phyloP scores from a whole-genome alignment of 1,140 invertebrate species.

The Solen grandis region DNA sequence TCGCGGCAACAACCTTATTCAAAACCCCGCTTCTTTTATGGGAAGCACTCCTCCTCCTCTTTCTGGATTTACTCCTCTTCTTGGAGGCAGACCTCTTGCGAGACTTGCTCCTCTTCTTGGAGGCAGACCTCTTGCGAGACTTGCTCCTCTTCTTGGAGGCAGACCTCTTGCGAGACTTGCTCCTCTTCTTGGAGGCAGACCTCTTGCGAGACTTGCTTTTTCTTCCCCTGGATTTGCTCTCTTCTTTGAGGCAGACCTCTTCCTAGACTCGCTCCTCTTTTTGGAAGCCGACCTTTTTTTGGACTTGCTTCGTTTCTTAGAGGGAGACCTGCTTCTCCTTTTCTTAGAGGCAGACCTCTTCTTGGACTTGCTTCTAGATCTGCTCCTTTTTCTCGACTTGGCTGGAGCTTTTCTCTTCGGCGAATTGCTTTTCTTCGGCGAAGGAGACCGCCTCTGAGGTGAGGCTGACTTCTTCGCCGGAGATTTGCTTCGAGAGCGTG shows the following conservation, averaged over 20 bases:
- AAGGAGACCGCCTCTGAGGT: slow-evolving; percentile 16
- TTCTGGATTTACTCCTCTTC: slow-evolving; percentile 7
- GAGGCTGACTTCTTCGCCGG: background rate
- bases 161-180: slow-evolving; percentile 26
- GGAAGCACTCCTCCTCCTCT: slow-evolving; percentile 17
- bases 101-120: background rate
- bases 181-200: background rate
- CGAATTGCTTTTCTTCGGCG: slow-evolving; percentile 16
- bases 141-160: background rate
- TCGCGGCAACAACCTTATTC: background rate
- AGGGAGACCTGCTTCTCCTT: slow-evolving; percentile 14
- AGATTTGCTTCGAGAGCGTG: slow-evolving; percentile 31
- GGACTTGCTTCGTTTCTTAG: slow-evolving; percentile 45
- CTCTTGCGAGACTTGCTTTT: slow-evolving; percentile 2
- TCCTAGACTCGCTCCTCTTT: background rate
- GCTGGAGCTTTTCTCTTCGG: background rate
- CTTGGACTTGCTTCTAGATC: slow-evolving; percentile 28
- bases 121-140: slow-evolving; percentile 3
- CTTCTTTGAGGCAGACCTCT: slow-evolving; percentile 29
- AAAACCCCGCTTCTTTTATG: slow-evolving; percentile 11
- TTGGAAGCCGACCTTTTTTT: slow-evolving; percentile 19
- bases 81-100: slow-evolving; percentile 1
- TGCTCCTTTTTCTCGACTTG: background rate
- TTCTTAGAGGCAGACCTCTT: slow-evolving; percentile 24
- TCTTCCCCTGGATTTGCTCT: slow-evolving; percentile 24